Base-by-base conservation (phyloP, 2,113 vertebrate species). In the Cathartes aura region DNA sequence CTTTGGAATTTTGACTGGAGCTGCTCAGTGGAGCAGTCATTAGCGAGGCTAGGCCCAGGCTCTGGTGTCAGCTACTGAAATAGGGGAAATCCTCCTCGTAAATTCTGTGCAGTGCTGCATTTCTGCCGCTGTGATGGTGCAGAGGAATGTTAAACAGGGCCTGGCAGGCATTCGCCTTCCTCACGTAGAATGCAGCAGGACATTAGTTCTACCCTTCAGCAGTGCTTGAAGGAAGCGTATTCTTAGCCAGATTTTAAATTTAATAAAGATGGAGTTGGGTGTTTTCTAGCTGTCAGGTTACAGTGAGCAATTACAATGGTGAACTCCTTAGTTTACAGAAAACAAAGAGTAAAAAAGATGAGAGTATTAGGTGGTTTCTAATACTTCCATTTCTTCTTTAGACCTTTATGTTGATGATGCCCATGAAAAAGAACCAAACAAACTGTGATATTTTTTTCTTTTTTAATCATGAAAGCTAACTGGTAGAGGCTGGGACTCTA, bases 221-320 rank as follows among this genome's bases (percentile, higher is more conserved):
- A 47, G 30, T 13, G 15, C 38, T 72, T 60, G 78, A 87, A 82
- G 59, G 68, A 94, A 89, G 32, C 5, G 1, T 36, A 9, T 91
- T 74, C 76, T 93, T 58, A 93, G 76, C 73, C 73, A 96, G 60
- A 60, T 91, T 82, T 73, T 73, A 92, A 94, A 90, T 92, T 60
- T 73, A 95, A 68, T 92, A 60, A 94, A 95, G 67, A 81, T 70
- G 80, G 89, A 71, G 34, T 50, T 60, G 82, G 43, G 72, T 92
- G 64, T 89, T 86, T 87, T 92, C 71, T 83, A 60, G 52, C 42
- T 82, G 56, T 92, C 64, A 22, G 43, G 52, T 92, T 96, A 64
- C 90, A 60, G 8, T 11, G 34, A 82, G 30, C 14, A 66, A 74
- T 81, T 92, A 36, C n/a, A 72, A 40, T 34, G 34, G 42, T 83